These are phyloP conservation scores for Vultur gryphus DNA, from an alignment of 2,797 vertebrate genomes.

Conservation along the genomic window DNA sequence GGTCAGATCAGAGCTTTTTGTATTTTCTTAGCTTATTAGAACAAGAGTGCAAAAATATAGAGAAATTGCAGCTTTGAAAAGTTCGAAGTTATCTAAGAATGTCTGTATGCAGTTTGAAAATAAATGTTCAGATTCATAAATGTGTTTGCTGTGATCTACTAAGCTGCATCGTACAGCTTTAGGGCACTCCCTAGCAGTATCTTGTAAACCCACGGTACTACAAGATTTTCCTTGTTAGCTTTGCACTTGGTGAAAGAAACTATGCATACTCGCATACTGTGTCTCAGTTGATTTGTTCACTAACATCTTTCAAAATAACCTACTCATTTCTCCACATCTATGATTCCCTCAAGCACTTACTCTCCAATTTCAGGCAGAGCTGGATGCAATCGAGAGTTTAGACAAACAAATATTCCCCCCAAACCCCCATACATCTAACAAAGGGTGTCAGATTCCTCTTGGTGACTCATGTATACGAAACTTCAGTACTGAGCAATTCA, in stretches of 20 bases:
- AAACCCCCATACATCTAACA: not conserved
- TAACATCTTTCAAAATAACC: not conserved
- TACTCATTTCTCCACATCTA: not conserved
- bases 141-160: not conserved
- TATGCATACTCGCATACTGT: not conserved
- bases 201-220: not conserved
- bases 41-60: not conserved
- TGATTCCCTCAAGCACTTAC: not conserved
- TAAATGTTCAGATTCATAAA: not conserved
- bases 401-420: not conserved
- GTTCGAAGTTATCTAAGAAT: not conserved
- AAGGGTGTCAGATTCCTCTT: not conserved
- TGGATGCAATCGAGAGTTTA: not conserved
- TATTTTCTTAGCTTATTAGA: not conserved
- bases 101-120: not conserved
- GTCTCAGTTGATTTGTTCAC: not conserved
- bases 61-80: not conserved
- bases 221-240: not conserved
- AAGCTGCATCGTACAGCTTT: not conserved
- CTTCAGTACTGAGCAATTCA: not conserved
- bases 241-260: not conserved
- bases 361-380: not conserved
- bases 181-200: not conserved
- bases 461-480: not conserved
- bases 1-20: not conserved